phyloP scores from a whole-genome alignment of 2,888 invertebrate genomes.

The Ophion ventricosus region DNA sequence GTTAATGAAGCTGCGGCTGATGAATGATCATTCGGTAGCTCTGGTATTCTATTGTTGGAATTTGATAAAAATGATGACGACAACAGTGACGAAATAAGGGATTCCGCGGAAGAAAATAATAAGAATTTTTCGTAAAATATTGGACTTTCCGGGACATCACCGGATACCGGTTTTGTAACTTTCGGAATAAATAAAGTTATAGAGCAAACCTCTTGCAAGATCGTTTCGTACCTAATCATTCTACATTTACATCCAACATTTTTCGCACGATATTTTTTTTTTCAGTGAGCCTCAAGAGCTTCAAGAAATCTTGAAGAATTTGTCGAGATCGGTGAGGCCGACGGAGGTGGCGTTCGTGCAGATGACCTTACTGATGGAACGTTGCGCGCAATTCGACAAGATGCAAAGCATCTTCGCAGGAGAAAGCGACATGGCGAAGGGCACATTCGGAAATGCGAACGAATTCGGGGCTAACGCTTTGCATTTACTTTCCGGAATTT shows the following conservation, averaged over 20 bases:
- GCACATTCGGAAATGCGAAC: conserved; percentile 71
- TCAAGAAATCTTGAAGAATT: conserved; percentile 86
- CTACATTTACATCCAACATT: too few relatives aligned
- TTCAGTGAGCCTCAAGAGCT: conserved; percentile 90
- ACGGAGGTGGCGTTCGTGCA: conserved; percentile 88
- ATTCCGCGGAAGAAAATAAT: too few relatives aligned
- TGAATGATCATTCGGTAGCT: too few relatives aligned
- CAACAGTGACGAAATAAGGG: too few relatives aligned
- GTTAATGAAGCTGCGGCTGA: too few relatives aligned
- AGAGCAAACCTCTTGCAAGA: neutral
- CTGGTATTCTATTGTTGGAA: too few relatives aligned
- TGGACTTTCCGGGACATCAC: neutral
- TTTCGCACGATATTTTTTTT: neutral
- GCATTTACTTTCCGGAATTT: conserved; percentile 90
- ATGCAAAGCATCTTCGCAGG: conserved; percentile 58
- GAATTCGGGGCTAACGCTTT: conserved; percentile 88
- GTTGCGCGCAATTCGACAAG: conserved; percentile 89
- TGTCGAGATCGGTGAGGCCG: conserved; percentile 87
- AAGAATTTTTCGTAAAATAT: too few relatives aligned
- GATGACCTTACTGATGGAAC: conserved; percentile 92
- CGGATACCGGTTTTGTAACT: neutral
- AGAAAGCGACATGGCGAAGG: conserved; percentile 59
- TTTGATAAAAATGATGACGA: too few relatives aligned
- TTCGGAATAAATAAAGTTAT: neutral
- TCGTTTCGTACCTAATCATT: neutral